phyloP scores from a whole-genome alignment of 2,888 invertebrate species.

The Temnothorax unifasciatus region DNA sequence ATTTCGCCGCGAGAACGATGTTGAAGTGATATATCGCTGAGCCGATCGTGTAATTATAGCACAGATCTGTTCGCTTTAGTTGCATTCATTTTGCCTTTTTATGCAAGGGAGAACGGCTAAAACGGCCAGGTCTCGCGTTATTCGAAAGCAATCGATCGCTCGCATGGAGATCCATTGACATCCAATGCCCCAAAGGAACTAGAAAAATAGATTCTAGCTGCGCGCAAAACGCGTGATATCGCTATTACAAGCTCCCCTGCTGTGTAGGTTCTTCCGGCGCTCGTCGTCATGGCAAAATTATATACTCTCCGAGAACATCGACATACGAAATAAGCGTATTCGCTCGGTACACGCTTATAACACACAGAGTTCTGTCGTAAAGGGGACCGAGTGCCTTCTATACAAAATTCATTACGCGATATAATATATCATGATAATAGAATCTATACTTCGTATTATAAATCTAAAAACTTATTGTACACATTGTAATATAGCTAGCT shows the following conservation, averaged over 20 bases:
- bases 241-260: not conserved
- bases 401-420: slow-evolving; percentile 75
- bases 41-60: slow-evolving; percentile 18
- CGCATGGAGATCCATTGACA: slow-evolving; percentile 16
- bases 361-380: slow-evolving; percentile 85
- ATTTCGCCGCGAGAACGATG: slow-evolving; percentile 83
- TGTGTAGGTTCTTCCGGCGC: not conserved
- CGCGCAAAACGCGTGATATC: slow-evolving; percentile 18
- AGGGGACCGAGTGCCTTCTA: slow-evolving; percentile 86
- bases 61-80: slow-evolving; percentile 36
- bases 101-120: slow-evolving; percentile 6
- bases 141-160: slow-evolving; percentile 19
- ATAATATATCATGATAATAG: slow-evolving; percentile 74
- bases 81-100: not conserved
- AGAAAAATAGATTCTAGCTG: slow-evolving; percentile 20
- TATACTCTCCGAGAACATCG: slow-evolving; percentile 82
- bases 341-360: slow-evolving; percentile 78
- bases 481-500: slow-evolving; percentile 68
- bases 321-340: slow-evolving; percentile 81
- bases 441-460: slow-evolving; percentile 80
- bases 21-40: slow-evolving; percentile 38
- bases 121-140: slow-evolving; percentile 16
- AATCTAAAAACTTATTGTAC: slow-evolving; percentile 81
- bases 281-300: slow-evolving; percentile 84
- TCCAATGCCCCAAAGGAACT: slow-evolving; percentile 29